Evolutionary conservation across 1,140 invertebrate genomes (phyloP).

Genomic region (Carposina sasakii): DNA sequence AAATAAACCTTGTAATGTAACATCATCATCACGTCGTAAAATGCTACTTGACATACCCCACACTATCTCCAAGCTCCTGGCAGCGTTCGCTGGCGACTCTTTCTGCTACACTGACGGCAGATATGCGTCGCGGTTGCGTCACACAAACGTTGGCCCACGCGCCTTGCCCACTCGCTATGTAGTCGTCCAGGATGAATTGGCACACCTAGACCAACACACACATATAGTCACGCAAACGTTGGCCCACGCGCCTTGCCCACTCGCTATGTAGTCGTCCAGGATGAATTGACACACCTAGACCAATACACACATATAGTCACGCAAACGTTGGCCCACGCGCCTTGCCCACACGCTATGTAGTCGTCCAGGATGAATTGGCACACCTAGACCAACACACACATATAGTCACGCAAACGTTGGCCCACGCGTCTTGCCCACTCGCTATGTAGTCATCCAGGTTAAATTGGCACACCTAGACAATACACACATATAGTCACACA

Average conservation of each 20-base stretch:
- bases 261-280: conserved; percentile 93
- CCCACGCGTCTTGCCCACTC: conserved; percentile 86
- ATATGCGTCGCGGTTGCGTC: conserved; percentile 95
- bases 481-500: conserved; percentile 80
- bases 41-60: too few relatives aligned
- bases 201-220: conserved; percentile 75
- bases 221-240: conserved; percentile 87
- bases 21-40: too few relatives aligned
- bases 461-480: conserved; percentile 87
- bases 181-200: conserved; percentile 97
- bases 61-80: conserved; percentile 86
- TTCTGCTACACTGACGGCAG: conserved; percentile 95
- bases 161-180: conserved; percentile 87
- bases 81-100: conserved; percentile 90
- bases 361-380: conserved; percentile 98
- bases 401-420: conserved; percentile 89
- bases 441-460: conserved; percentile 95
- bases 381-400: conserved; percentile 64
- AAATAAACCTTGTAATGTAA: too few relatives aligned
- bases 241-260: conserved; percentile 85
- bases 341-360: conserved; percentile 88
- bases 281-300: conserved; percentile 93
- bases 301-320: conserved; percentile 76
- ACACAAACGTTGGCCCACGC: conserved; percentile 91
- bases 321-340: conserved; percentile 89